Percentiles rank a stretch among this genome's conserved stretches.
Evolutionary conservation across 2,797 vertebrate species (phyloP).

Genomic region (Sciaenops ocellatus): DNA sequence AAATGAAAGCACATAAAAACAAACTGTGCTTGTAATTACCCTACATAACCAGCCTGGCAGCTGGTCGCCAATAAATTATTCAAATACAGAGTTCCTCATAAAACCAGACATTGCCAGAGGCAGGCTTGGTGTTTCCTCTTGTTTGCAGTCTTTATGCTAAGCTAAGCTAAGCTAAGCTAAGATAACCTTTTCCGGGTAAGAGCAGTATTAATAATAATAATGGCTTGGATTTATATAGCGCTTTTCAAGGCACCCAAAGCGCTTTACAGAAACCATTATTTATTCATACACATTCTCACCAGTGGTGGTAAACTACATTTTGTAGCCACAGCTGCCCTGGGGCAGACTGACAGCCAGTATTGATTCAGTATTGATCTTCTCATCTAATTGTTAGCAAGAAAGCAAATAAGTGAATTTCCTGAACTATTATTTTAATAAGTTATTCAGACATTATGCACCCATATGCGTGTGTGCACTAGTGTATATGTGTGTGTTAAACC

Average conservation of each 20-base stretch:
- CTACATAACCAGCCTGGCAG: neutral
- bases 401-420: neutral
- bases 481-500: neutral
- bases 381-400: neutral
- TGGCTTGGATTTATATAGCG: too few relatives aligned
- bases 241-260: too few relatives aligned
- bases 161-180: neutral
- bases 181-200: too few relatives aligned
- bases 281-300: too few relatives aligned
- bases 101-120: neutral
- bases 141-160: neutral
- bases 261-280: too few relatives aligned
- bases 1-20: neutral
- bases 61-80: neutral
- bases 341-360: too few relatives aligned
- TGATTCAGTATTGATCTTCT: neutral
- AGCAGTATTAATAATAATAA: too few relatives aligned
- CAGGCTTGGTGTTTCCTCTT: neutral
- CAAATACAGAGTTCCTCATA: neutral
- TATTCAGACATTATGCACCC: neutral
- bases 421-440: neutral
- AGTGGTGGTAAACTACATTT: too few relatives aligned
- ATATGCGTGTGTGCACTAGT: neutral
- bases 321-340: too few relatives aligned
- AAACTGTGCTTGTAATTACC: neutral